phyloP scores from a whole-genome alignment of 35 echinoderm and acorn worm species.

The Lytechinus variegatus region DNA sequence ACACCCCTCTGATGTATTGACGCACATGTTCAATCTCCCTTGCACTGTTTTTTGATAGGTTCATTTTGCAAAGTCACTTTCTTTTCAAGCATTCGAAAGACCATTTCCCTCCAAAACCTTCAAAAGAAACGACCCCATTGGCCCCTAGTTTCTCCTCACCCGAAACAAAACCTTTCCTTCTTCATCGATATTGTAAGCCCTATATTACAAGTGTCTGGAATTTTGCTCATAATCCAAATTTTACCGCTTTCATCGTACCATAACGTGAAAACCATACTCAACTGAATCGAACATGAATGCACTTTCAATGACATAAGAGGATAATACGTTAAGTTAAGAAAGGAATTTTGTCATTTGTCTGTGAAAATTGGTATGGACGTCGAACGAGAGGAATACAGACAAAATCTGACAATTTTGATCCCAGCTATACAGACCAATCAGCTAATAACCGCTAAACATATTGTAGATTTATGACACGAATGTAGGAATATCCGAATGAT shows the following conservation, averaged over 20 bases:
- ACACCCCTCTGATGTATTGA: conserved; percentile 19
- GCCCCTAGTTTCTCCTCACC: too few relatives aligned
- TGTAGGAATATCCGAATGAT: conserved; percentile 13
- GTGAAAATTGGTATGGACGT: not conserved
- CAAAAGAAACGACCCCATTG: not conserved
- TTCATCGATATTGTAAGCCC: too few relatives aligned
- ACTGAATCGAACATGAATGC: too few relatives aligned
- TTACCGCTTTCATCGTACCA: not conserved
- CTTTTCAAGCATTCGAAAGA: not conserved
- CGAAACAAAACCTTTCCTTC: too few relatives aligned
- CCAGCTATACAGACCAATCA: not conserved
- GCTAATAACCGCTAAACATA: not conserved
- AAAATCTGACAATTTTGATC: not conserved
- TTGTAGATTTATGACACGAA: conserved; percentile 19
- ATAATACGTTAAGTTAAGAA: not conserved
- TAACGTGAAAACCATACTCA: not conserved
- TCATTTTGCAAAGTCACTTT: not conserved
- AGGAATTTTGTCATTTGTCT: not conserved
- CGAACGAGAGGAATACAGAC: not conserved
- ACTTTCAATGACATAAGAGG: not conserved
- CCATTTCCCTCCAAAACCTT: not conserved
- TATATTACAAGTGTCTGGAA: not conserved
- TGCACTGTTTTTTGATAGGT: not conserved
- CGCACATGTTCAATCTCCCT: conserved; percentile 2
- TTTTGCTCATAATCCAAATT: not conserved